phyloP scores from a whole-genome alignment of 2,888 invertebrate species.

The Gandaritis pyraliata region DNA sequence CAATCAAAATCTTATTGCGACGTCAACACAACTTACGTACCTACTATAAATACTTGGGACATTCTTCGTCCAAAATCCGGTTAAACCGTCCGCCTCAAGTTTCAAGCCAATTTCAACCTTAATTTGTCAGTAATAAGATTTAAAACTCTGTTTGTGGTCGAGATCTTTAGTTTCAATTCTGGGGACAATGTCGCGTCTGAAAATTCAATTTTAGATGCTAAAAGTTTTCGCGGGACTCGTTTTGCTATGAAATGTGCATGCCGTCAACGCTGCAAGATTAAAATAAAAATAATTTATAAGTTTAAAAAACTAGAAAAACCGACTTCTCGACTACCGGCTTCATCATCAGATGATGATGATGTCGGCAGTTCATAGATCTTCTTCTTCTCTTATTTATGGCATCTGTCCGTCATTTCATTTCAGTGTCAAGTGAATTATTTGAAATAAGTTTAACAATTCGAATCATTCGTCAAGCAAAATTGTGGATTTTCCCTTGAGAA shows the following conservation, averaged over 20 bases:
- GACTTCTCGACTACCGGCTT: no score
- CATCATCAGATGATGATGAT: no score
- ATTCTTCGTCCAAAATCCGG: constrained; percentile 53
- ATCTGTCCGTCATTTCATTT: no score
- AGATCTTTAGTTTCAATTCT: constrained; percentile 53
- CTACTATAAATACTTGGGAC: constrained; percentile 55
- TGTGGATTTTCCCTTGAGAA: no score
- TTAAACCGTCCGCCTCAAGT: constrained; percentile 49
- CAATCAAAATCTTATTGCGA: constrained; percentile 6
- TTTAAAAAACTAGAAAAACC: no score
- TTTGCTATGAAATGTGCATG: constrained; percentile 63
- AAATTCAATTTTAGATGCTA: constrained; percentile 65
- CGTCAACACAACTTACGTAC: constrained; percentile 28
- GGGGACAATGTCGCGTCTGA: constrained; percentile 56
- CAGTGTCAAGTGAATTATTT: no score
- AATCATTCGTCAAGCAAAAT: no score
- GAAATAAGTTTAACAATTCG: no score
- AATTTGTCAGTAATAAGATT: constrained; percentile 9
- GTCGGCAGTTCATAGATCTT: no score
- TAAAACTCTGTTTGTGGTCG: constrained; percentile 35
- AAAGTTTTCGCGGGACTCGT: constrained; percentile 60
- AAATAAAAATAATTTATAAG: constrained; percentile 43
- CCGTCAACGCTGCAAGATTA: constrained; percentile 39
- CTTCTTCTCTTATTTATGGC: no score
- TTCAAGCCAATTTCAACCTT: constrained; percentile 35